These are phyloP conservation scores for Piaya cayana DNA, from an alignment of 2,113 vertebrate species.

Conservation along the genomic window DNA sequence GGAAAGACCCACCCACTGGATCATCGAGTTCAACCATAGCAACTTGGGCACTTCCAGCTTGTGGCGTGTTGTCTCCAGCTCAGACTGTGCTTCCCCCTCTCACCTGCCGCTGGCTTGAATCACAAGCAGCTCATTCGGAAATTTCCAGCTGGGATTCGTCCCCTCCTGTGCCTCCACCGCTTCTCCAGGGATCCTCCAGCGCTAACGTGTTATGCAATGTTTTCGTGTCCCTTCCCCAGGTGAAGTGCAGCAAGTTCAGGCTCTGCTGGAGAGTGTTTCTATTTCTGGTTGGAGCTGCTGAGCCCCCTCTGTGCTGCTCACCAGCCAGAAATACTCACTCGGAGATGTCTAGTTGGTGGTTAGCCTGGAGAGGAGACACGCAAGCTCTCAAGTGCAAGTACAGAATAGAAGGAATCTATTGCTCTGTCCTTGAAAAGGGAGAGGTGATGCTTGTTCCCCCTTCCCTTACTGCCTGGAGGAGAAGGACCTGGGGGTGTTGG, in stretches of 20 bases:
- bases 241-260: accelerated
- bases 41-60: neutral
- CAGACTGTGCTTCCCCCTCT: accelerated
- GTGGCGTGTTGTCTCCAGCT: accelerated
- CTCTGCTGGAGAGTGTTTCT: neutral
- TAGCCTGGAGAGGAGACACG: neutral
- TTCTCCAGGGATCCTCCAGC: neutral
- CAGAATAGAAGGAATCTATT: neutral
- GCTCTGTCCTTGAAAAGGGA: neutral
- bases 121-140: accelerated
- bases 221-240: neutral
- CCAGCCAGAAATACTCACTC: accelerated
- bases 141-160: neutral
- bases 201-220: neutral
- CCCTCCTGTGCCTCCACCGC: neutral
- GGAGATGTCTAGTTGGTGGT: neutral
- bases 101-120: accelerated
- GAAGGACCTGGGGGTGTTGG: too few relatives aligned
- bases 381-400: accelerated
- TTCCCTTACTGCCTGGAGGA: too few relatives aligned
- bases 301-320: neutral
- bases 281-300: neutral
- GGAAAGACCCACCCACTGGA: too few relatives aligned
- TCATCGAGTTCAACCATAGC: too few relatives aligned
- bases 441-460: neutral